phyloP scores from a whole-genome alignment of 1,140 invertebrate species.

The Bicyclus anynana region DNA sequence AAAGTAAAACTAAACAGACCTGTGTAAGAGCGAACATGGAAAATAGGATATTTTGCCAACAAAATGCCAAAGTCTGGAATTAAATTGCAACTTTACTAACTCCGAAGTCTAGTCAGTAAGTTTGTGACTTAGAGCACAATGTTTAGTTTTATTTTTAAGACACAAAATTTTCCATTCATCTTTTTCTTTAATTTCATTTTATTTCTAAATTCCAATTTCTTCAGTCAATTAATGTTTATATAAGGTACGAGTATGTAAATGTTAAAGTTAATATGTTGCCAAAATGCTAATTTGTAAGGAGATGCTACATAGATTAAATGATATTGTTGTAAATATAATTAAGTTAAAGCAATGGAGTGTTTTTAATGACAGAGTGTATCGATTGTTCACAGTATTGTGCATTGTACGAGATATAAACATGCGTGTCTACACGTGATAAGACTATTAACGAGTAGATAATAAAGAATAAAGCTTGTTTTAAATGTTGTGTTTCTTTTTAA shows the following conservation, averaged over 20 bases:
- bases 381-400: slow-evolving; percentile 43
- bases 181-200: not conserved
- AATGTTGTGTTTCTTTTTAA: slow-evolving; percentile 12
- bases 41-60: slow-evolving; percentile 27
- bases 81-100: slow-evolving; percentile 13
- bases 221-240: slow-evolving; percentile 68
- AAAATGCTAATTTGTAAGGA: slow-evolving; percentile 64
- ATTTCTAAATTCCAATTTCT: slow-evolving; percentile 32
- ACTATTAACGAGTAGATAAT: slow-evolving; percentile 55
- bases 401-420: slow-evolving; percentile 39
- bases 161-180: not conserved
- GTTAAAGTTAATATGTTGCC: slow-evolving; percentile 67
- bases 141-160: slow-evolving; percentile 9
- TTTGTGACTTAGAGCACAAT: slow-evolving; percentile 13
- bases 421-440: slow-evolving; percentile 49
- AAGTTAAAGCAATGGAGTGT: slow-evolving; percentile 60
- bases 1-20: not conserved
- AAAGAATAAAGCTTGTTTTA: slow-evolving; percentile 75
- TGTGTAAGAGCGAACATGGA: slow-evolving; percentile 16
- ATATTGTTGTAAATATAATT: slow-evolving; percentile 69
- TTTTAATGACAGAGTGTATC: slow-evolving; percentile 57
- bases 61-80: slow-evolving; percentile 27
- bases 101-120: slow-evolving; percentile 6
- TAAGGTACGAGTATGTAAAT: slow-evolving; percentile 46
- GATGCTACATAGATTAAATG: slow-evolving; percentile 49